Percentiles rank a stretch among this genome's conserved stretches.
Conservation (phyloP, 2,888 invertebrate species). For the Hypsopygia costalis region DNA sequence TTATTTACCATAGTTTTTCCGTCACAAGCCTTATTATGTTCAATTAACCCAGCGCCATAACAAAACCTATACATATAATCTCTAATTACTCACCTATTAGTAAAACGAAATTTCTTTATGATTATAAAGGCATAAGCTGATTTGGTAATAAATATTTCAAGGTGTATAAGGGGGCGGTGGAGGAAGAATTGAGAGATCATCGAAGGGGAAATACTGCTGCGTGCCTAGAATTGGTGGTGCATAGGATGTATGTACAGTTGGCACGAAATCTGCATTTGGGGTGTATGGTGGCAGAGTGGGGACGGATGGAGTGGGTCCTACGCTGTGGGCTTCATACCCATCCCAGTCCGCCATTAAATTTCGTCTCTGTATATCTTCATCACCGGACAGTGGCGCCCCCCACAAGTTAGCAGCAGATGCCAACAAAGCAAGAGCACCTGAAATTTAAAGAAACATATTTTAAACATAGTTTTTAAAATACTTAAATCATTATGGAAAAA, state of each 20-base stretch:
- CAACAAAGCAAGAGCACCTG: constrained; percentile 83
- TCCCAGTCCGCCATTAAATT: constrained; percentile 83
- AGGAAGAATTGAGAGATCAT: constrained; percentile 67
- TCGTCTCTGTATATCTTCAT: constrained; percentile 70
- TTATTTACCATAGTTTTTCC: background rate
- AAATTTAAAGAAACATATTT: constrained; percentile 23
- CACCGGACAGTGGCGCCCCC: constrained; percentile 72
- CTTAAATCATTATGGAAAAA: no score
- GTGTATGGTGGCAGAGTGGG: constrained; percentile 81
- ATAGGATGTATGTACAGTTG: constrained; percentile 47
- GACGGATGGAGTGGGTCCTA: constrained; percentile 79
- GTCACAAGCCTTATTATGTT: constrained; percentile 18
- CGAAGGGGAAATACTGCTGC: constrained; percentile 72
- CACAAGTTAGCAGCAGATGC: constrained; percentile 86
- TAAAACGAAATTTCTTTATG: background rate
- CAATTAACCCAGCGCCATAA: background rate
- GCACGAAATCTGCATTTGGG: constrained; percentile 63
- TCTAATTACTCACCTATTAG: background rate
- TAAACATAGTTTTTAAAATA: no score
- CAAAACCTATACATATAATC: background rate
- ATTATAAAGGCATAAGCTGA: background rate
- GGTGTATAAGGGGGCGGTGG: constrained; percentile 80
- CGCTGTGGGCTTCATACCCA: constrained; percentile 81
- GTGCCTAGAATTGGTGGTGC: constrained; percentile 61
- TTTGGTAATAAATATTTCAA: constrained; percentile 28